Evolutionary conservation across 2,113 vertebrate species (phyloP).

Genomic region (Thermophis baileyi): DNA sequence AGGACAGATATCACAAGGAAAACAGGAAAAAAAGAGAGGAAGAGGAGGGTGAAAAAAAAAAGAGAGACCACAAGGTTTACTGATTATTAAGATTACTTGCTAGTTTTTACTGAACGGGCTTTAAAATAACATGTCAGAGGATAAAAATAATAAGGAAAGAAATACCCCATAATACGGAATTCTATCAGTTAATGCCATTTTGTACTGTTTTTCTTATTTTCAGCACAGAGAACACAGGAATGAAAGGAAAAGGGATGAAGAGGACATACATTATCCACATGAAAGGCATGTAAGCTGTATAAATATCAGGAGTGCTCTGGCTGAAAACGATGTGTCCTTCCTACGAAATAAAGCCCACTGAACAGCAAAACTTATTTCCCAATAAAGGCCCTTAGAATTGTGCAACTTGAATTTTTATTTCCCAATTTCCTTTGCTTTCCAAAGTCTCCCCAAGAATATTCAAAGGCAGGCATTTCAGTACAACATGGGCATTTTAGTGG

Average conservation of each 20-base stretch:
- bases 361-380: no score
- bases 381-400: neutral
- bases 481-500: neutral
- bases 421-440: neutral
- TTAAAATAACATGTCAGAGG: neutral
- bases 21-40: constrained; percentile 37
- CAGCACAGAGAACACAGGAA: constrained; percentile 51
- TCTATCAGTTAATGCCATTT: neutral
- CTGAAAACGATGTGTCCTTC: neutral
- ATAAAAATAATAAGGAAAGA: neutral
- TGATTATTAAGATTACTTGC: neutral
- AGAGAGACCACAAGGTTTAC: constrained; percentile 64
- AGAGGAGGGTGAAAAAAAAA: constrained; percentile 48
- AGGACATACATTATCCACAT: constrained; percentile 29
- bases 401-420: neutral
- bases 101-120: neutral
- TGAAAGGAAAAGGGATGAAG: constrained; percentile 37
- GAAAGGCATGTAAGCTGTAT: constrained; percentile 28
- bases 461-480: neutral
- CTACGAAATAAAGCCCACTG: neutral
- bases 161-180: neutral
- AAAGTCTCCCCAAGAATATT: neutral
- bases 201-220: constrained; percentile 3
- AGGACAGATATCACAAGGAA: constrained; percentile 56
- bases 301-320: neutral